These are phyloP conservation scores for Petrocephalus schoutedeni DNA, from an alignment of 2,797 vertebrate species.

Conservation along the genomic window DNA sequence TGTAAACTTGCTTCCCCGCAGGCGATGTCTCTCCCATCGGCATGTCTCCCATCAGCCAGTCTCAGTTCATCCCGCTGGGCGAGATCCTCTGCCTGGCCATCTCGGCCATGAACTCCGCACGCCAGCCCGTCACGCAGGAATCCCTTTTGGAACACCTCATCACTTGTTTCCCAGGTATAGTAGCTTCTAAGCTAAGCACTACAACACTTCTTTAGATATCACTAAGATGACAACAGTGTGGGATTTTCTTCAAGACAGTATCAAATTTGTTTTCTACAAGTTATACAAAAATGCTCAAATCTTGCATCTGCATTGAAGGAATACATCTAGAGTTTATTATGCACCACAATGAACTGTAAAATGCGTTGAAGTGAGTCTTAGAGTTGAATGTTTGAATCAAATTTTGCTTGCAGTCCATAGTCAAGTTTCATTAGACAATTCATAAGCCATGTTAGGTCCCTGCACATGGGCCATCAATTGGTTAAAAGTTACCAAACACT, in stretches of 20 bases:
- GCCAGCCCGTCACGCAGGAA: conserved; percentile 96
- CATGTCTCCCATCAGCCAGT: conserved; percentile 99
- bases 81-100: conserved; percentile 99
- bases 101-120: conserved; percentile 96
- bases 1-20: conserved; percentile 49
- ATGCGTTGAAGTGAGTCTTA: not conserved
- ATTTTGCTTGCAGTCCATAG: not conserved
- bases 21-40: conserved; percentile 99
- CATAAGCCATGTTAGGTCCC: not conserved
- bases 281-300: not conserved
- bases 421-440: not conserved
- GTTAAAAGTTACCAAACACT: not conserved
- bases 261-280: not conserved
- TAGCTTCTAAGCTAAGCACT: not conserved
- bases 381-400: not conserved
- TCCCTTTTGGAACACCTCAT: conserved; percentile 97
- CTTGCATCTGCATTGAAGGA: not conserved
- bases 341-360: not conserved
- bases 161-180: conserved; percentile 95
- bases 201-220: not conserved
- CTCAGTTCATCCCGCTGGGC: conserved; percentile 98
- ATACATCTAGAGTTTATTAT: not conserved
- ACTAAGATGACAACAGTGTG: not conserved
- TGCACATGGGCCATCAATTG: not conserved
- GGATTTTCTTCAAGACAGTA: not conserved